Conservation (phyloP, 2,113 vertebrate species). For the Paraplagusia blochii region DNA sequence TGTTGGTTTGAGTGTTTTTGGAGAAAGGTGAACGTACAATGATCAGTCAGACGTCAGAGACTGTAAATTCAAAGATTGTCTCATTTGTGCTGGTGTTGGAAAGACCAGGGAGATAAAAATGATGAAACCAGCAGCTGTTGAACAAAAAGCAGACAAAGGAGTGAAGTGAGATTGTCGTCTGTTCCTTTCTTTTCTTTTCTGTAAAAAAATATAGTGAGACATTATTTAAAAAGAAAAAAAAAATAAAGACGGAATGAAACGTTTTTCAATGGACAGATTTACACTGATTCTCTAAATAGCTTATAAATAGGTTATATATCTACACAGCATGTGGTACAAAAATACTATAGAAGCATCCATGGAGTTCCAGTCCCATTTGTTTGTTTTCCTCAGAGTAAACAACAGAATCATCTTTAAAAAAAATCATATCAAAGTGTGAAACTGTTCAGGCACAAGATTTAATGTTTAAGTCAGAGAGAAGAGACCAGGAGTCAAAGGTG, state of each 20-base stretch:
- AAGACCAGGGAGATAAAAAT: background rate
- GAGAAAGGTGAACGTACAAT: no score
- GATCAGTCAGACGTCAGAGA: no score
- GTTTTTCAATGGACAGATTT: slow-evolving; percentile 85
- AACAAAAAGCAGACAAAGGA: slow-evolving; percentile 13
- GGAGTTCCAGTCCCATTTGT: slow-evolving; percentile 69
- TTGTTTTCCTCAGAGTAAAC: slow-evolving; percentile 22
- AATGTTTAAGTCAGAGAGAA: slow-evolving; percentile 46
- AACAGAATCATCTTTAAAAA: slow-evolving; percentile 24
- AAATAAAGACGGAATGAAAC: slow-evolving; percentile 69
- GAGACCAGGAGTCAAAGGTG: background rate
- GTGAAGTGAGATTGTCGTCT: slow-evolving; percentile 71
- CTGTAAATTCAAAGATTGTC: background rate
- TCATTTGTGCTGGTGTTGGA: background rate
- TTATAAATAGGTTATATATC: slow-evolving; percentile 92
- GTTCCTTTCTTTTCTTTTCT: slow-evolving; percentile 65
- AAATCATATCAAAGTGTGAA: slow-evolving; percentile 64
- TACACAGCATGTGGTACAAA: slow-evolving; percentile 87
- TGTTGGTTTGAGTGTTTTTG: no score
- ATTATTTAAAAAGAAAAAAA: slow-evolving; percentile 57
- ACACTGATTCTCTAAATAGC: slow-evolving; percentile 85
- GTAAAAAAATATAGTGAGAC: slow-evolving; percentile 82
- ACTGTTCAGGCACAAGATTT: slow-evolving; percentile 79
- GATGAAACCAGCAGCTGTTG: background rate
- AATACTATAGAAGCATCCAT: slow-evolving; percentile 81